Base-by-base conservation (phyloP, 2,797 vertebrate genomes). In the Schizopygopsis pylzovi region DNA sequence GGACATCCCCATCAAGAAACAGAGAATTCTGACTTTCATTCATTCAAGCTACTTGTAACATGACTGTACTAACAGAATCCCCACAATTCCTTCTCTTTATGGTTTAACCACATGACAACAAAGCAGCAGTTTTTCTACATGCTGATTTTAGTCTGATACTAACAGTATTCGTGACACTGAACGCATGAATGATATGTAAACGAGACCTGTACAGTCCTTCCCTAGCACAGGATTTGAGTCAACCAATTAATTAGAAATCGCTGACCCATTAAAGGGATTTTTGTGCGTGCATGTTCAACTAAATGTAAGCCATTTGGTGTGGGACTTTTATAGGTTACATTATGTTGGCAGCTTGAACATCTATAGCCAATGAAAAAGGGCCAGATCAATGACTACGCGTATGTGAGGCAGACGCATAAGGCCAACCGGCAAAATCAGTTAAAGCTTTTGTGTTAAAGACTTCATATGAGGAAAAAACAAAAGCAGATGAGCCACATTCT, bases 371-470 rank as follows among this genome's bases (percentile, higher is more conserved):
- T 33, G 45, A 79, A 43, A 47, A 80, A 61, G 28, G 52, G 41
- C 28, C 56, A 56, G 52, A 72, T 72, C 13, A n/a, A 61, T 84
- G 76, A 61, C 49, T 41, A 41, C 8, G 13, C 63, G 39, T 41
- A 56, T 59, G 1, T 72, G 43, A 43, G 43, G 43, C 43, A 8
- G 9, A 43, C 54, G 43, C 45, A 9, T 52, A 72, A 70, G 71
- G 85, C 20, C 70, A 78, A 63, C 72, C 25, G 39, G 54, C 56
- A 61, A 71, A 63, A 59, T 79, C 59, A 81, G 84, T 90, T 90
- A 91, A 91, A 91, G 88, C 87, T 90, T 89, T 88, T 47, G 28
- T 72, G 81, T 76, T 79, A 68, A 86, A 83, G 28, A 89, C 65
- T 68, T 82, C 37, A 79, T 56, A 67, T 56, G 41, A 80, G 49